Base-by-base conservation (phyloP, 92 coral and sea anemone genomes). In the Diadumene lineata region DNA sequence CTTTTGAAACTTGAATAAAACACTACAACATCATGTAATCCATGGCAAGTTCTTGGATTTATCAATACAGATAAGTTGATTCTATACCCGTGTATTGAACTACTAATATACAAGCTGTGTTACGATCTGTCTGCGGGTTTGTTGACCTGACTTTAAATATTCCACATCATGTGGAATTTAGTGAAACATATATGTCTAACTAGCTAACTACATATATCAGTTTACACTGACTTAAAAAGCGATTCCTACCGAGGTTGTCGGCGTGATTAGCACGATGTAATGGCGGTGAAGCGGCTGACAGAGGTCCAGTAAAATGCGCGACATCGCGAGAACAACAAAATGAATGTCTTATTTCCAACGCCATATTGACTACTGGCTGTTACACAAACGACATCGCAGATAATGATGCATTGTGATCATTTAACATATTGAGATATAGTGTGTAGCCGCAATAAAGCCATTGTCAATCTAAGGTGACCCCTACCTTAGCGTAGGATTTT, bases 241-340 rank as follows among this genome's bases (percentile, higher is more conserved):
- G 64, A 72, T 72, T 72, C 64, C 18, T 72, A 72, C 65, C 48
- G 11, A 24, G 53, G 51, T 72, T 72, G 66, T 31, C 44, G 18
- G 50, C 66, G 62, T 72, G 43, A 34, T 72, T 57, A 32, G 28
- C 15, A 2, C 77, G 77, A 72, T 72, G 61, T 18, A 76, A 60
- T 27, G 81, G 72, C 13, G 80, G 81, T 1, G 81, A 76, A 24
- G 73, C 81, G 28, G 55, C 64, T 0, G 81, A 76, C 1, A 76
- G 65, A 51, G 81, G 61, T 18, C 62, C 69, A 8, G 53, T 18
- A 18, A 55, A 26, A 28, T 34, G 56, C 32, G 62, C 51, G 21
- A 67, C 58, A 26, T 78, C 75, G 34, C 82, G 27, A 1, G 82
- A 27, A 43, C 82, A 78, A 63, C 82, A 78, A 51, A 44, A 78